Base-by-base conservation (phyloP, 2,113 vertebrate species). In the Vicugna pacos region DNA sequence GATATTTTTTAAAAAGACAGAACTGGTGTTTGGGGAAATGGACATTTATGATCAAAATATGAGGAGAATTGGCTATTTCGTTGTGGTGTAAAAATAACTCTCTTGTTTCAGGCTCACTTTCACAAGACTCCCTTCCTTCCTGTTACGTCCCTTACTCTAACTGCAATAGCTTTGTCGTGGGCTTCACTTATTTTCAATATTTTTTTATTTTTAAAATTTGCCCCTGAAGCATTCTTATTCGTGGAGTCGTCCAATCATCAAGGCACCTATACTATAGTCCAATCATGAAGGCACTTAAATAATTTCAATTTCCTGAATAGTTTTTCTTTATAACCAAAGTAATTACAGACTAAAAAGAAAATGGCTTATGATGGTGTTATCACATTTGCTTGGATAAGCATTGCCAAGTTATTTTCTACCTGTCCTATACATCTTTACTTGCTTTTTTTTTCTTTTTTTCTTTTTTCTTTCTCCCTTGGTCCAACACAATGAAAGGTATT, bases 321-420 rank as follows among this genome's bases (percentile, higher is more conserved):
- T 60, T 93, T 93, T 94, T 92, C 22, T 67, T 50, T 65, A 35
- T 73, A 84, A 35, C 2, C 16, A 42, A 94, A 94, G 73, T 83
- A 96, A 90, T 58, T 85, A 26, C 6, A 65, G 13, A 48, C 3
- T 46, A 42, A 58, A 81, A 54, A 56, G 1, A 82, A 91, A 77
- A 30, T 58, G 42, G 24, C 13, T 88, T 64, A 56, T 2, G 1
- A 22, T 91, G 38, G 22, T 11, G 82, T 52, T 93, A 54, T 60
- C 72, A 80, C 17, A 83, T 7, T 81, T 93, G 22, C 16, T 86
- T 69, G 17, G 79, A 54, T 38, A 48, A 85, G 81, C 46, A 62
- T 60, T 96, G 28, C 46, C 52, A 32, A 79, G 13, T 94, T 84
- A 58, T 69, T 82, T 95, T 95, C 67, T 86, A 38, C 14, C 38